phyloP scores from a whole-genome alignment of 2,113 vertebrate genomes.

The Danionella cerebrum region DNA sequence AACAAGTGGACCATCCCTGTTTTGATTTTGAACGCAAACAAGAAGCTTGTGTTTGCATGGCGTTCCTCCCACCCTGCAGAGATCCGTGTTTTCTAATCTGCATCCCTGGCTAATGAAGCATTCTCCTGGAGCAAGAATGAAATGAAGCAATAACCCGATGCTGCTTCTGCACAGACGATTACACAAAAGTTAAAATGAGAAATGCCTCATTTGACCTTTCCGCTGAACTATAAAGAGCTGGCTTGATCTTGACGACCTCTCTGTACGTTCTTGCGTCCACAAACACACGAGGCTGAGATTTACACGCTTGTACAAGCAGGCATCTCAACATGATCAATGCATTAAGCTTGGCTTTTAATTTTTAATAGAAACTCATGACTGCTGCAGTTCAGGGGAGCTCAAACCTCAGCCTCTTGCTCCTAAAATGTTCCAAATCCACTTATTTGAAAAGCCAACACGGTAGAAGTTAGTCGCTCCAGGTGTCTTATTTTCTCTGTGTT shows the following conservation, averaged over 20 bases:
- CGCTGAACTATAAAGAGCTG: background rate
- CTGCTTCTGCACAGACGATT: background rate
- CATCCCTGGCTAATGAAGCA: constrained; percentile 32
- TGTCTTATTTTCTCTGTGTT: too few species aligned
- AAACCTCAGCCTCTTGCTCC: too few species aligned
- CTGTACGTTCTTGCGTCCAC: background rate
- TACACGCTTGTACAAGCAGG: too few species aligned
- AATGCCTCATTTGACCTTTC: background rate
- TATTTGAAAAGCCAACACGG: too few species aligned
- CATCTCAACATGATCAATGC: background rate
- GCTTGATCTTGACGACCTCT: too few species aligned
- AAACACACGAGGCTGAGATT: background rate
- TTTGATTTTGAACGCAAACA: too few species aligned
- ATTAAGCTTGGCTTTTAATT: background rate
- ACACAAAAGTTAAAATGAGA: background rate
- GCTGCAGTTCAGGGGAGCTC: too few species aligned
- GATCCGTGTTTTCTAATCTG: constrained; percentile 25
- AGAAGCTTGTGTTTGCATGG: too few species aligned
- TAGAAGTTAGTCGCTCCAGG: too few species aligned
- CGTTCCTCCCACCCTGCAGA: background rate
- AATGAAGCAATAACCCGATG: background rate
- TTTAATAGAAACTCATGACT: background rate
- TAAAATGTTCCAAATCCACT: too few species aligned
- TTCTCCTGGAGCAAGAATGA: constrained; percentile 3
- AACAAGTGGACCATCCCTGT: too few species aligned